Evolutionary conservation across 1,140 invertebrate species (phyloP), one percentile per base, ranked within the genome.

Genomic region (Saccostrea echinata): DNA sequence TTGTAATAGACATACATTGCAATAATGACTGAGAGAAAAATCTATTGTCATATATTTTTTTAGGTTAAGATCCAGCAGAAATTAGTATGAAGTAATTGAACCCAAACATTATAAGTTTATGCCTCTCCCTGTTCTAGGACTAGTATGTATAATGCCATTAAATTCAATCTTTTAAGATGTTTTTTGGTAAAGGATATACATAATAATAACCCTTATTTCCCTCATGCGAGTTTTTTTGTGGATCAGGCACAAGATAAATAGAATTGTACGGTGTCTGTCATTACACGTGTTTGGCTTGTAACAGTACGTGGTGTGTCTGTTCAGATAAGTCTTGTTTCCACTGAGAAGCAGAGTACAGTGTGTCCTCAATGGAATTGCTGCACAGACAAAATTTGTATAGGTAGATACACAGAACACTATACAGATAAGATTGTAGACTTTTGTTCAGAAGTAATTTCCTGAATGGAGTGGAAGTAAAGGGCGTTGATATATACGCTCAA

Each of bases 201-300:
- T 30, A 76, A 76, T 33, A 76, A 16, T 76, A 30, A 33, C 9
- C 68, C 68, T 30, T 12, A 30, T 16, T 76, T 76, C 24, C 68
- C 68, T 76, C 68, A 16, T 76, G 68, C 33, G 68, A 76, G 68
- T 61, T 61, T n/a, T n/a, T 61, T 21, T 18, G 68, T 76, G 68
- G 68, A 76, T 76, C 27, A 13, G 30, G 68, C 68, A 30, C 27
- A 76, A 76, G 68, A 76, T 76, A 76, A 76, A 76, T 76, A 76
- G 68, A 76, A 76, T 76, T 76, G 68, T 76, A 76, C 27, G 11
- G 11, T 76, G 68, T 76, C 68, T 76, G 68, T 76, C 68, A 76
- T 76, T 76, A 76, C 68, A 76, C 27, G 30, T 76, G 68, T 76
- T 76, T 76, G 68, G 68, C 68, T 76, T 76, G 68, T 76, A 76